A percentile compares a stretch with the other conserved stretches of the same genome.
Conservation (phyloP, 2,113 vertebrate genomes). For the Bucco capensis region DNA sequence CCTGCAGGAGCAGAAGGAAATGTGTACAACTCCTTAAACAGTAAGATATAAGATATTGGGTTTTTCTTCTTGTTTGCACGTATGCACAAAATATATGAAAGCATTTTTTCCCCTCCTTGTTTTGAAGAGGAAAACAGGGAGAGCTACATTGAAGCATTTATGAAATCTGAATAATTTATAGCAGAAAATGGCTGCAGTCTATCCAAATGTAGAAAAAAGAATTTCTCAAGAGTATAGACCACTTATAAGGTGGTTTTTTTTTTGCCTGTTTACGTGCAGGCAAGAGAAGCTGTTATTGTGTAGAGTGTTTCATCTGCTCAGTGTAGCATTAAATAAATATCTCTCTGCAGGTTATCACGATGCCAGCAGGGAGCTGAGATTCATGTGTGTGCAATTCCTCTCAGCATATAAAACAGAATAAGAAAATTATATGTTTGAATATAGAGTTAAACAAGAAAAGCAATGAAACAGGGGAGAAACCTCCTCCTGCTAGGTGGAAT, state of each 20-base stretch:
- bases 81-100: neutral
- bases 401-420: neutral
- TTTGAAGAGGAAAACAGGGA: neutral
- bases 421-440: neutral
- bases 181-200: neutral
- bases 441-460: neutral
- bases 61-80: neutral
- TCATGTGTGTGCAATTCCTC: neutral
- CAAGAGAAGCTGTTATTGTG: slow-evolving; percentile 7
- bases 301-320: slow-evolving; percentile 44
- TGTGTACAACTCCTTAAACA: neutral
- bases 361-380: slow-evolving; percentile 6
- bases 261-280: slow-evolving; percentile 5
- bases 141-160: neutral
- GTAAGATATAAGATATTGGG: neutral
- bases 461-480: neutral
- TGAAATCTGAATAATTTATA: slow-evolving; percentile 2
- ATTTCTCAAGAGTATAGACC: slow-evolving; percentile 5
- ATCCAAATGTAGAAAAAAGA: neutral
- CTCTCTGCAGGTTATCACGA: neutral
- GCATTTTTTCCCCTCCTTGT: neutral
- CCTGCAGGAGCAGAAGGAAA: neutral
- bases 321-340: slow-evolving; percentile 60
- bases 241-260: slow-evolving; percentile 1
- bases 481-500: neutral